These are phyloP conservation scores for Dicentrarchus labrax DNA, from an alignment of 2,113 vertebrate genomes.

Conservation along the genomic window DNA sequence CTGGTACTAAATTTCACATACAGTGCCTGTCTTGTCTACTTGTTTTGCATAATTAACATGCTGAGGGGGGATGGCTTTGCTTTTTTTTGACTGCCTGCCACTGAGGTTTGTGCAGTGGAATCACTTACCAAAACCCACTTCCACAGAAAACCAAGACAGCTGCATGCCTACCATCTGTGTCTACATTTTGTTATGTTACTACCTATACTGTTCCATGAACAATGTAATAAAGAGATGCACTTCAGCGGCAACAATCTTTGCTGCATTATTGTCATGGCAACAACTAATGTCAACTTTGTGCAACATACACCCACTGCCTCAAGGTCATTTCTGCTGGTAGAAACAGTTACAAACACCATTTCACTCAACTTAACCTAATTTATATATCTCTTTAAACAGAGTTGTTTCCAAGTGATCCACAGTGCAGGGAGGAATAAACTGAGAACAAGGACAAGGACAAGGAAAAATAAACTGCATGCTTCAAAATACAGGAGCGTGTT, in stretches of 20 bases:
- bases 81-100: conserved; percentile 11
- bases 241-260: not conserved
- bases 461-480: not conserved
- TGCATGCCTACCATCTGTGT: not conserved
- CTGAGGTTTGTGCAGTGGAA: conserved; percentile 3
- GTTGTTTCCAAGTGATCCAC: not conserved
- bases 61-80: conserved; percentile 5
- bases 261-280: conserved; percentile 11
- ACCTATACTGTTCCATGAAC: not conserved
- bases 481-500: not conserved
- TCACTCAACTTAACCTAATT: not conserved
- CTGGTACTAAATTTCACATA: conserved; percentile 27
- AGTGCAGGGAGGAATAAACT: not conserved
- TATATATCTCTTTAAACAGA: not conserved
- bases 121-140: not conserved
- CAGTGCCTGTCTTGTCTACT: conserved; percentile 42
- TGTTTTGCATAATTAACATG: conserved; percentile 58
- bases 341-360: not conserved
- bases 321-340: too few species aligned
- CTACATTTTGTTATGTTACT: not conserved
- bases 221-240: too few species aligned
- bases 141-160: not conserved
- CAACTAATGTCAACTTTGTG: not conserved
- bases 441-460: not conserved
- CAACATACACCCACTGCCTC: not conserved